Base-by-base conservation (phyloP, 2,888 invertebrate genomes). In the Leptothorax acervorum region DNA sequence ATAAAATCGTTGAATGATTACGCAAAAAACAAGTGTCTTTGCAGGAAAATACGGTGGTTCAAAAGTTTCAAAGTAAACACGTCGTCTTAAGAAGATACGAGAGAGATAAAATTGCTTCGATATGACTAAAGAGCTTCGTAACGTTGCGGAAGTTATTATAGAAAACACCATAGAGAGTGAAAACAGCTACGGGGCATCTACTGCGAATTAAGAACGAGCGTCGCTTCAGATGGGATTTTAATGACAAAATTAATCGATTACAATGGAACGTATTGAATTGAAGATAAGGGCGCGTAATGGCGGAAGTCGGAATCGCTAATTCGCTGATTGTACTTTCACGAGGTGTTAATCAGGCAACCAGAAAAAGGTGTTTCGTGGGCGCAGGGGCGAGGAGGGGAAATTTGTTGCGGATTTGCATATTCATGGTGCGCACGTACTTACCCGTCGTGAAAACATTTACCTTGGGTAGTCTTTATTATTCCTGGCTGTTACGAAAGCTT, bases 401-500 rank as follows among this genome's bases (percentile, higher is more conserved):
- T 91, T 92, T 90, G 90, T 89, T 89, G 86, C 82, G 87, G 86
- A 93, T 92, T 92, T 93, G 91, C 92, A 93, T 92, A 92, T 92
- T 93, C 91, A 91, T 91, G 90, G 84, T 66, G 87, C 86, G 86
- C 88, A 87, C 88, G 90, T 90, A 90, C 91, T 90, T 90, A 88
- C 90, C 88, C 85, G 74, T 84, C 85, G 87, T 84, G 90, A 90
- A 91, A 90, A 90, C 90, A 90, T 90, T 90, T 90, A 90, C 89
- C 87, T 89, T 87, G 87, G 90, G 84, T 84, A 84, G 90, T 91
- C 90, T 91, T 90, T 90, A 90, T 90, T 90, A 90, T 90, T 90
- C 90, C 87, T 90, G 83, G 82, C 88, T 82, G 86, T 87, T 88
- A 82, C 88, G 86, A 85, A 75, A 82, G 78, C 89, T 90, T 90